Evolutionary conservation across 2,797 vertebrate genomes (phyloP).

Genomic region (Leptoclinus maculatus): DNA sequence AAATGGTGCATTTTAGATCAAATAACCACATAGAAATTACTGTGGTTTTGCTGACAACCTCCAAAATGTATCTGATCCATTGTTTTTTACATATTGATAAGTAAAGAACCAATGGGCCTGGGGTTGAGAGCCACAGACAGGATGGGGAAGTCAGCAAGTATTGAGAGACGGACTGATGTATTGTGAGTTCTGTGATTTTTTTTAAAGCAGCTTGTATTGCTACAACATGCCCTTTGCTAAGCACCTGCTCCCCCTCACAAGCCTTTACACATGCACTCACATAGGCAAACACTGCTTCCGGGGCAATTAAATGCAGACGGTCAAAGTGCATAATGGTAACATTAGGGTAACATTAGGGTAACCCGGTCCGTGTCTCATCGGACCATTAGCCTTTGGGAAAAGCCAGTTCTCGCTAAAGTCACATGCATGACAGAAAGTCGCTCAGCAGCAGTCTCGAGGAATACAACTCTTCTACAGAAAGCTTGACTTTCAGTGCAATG

Average conservation of each 20-base stretch:
- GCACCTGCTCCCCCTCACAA: constrained; percentile 24
- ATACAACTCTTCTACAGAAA: not conserved
- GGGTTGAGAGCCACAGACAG: no score
- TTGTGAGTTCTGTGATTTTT: no score
- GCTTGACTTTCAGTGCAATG: not conserved
- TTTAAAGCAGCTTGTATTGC: constrained; percentile 1
- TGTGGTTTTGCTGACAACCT: not conserved
- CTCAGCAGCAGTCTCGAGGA: not conserved
- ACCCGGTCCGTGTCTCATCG: not conserved
- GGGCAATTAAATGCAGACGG: constrained; percentile 33
- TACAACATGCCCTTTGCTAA: not conserved
- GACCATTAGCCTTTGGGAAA: constrained; percentile 5
- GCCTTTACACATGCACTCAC: not conserved
- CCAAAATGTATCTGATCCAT: no score
- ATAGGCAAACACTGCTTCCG: not conserved
- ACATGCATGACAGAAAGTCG: constrained; percentile 7
- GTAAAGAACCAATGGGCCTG: no score
- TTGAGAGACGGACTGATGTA: no score
- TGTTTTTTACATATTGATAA: no score
- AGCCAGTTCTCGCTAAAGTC: constrained; percentile 4
- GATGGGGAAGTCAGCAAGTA: no score
- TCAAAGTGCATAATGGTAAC: constrained; percentile 20
- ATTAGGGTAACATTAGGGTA: constrained; percentile 43
- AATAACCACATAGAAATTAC: not conserved
- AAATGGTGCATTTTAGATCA: not conserved